These are phyloP conservation scores for Parus major DNA, from an alignment of 2,113 vertebrate species.

Conservation along the genomic window DNA sequence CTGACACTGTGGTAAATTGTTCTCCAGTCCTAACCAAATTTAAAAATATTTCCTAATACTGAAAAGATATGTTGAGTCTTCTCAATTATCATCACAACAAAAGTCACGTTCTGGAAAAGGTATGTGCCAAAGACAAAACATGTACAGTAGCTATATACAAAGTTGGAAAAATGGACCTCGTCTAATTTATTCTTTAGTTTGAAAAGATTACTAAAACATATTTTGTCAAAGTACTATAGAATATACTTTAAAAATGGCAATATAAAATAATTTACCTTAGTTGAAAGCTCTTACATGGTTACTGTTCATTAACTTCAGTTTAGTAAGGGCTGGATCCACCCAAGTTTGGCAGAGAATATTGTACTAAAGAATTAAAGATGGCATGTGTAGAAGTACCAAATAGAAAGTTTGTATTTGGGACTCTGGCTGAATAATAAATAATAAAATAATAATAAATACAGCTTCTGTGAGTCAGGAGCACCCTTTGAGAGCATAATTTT, in stretches of 20 bases:
- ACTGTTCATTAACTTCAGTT: background rate
- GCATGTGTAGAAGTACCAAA: background rate
- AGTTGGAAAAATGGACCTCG: background rate
- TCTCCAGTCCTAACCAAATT: background rate
- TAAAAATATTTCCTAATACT: background rate
- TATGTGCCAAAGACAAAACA: background rate
- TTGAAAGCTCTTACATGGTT: background rate
- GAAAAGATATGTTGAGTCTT: background rate
- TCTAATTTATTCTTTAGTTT: background rate
- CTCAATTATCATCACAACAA: background rate
- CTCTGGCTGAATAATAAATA: background rate
- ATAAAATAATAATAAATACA: background rate
- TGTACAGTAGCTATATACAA: background rate
- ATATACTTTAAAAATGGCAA: background rate
- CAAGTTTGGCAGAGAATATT: background rate
- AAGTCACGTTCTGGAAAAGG: background rate
- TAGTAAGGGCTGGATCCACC: background rate
- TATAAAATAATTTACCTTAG: background rate
- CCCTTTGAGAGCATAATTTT: background rate
- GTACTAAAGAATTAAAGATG: background rate
- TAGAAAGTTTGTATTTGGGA: background rate
- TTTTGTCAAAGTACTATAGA: background rate
- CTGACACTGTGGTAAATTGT: background rate
- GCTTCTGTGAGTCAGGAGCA: background rate
- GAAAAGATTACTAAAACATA: background rate